These are phyloP conservation scores for Zosterops pallidus DNA, from an alignment of 2,113 vertebrate species.

Conservation along the genomic window DNA sequence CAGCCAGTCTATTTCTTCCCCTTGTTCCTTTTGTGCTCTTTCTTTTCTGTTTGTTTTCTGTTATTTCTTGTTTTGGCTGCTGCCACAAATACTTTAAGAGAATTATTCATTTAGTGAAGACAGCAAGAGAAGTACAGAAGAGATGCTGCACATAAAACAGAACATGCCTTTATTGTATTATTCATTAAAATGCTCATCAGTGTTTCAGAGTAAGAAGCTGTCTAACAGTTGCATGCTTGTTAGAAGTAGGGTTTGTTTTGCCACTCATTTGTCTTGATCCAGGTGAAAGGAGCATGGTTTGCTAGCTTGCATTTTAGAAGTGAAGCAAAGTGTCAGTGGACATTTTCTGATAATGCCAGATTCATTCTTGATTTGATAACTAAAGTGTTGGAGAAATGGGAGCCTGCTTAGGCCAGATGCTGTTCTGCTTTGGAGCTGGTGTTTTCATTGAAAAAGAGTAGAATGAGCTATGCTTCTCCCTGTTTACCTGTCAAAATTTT, in stretches of 20 bases:
- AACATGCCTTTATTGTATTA: slow-evolving; percentile 36
- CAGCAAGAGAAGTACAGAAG: not conserved
- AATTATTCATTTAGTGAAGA: slow-evolving; percentile 44
- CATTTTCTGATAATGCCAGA: not conserved
- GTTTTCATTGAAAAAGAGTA: not conserved
- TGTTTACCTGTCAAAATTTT: not conserved
- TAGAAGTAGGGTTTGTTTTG: not conserved
- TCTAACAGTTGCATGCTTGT: not conserved
- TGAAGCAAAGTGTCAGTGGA: not conserved
- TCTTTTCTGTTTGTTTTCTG: slow-evolving; percentile 9
- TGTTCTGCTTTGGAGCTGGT: not conserved
- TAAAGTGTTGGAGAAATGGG: not conserved
- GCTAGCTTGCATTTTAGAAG: not conserved
- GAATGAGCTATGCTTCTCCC: not conserved
- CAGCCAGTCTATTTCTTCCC: not conserved
- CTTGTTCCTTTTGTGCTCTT: not conserved
- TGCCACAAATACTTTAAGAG: slow-evolving; percentile 16
- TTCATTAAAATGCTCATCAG: slow-evolving; percentile 26
- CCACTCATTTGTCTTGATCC: not conserved
- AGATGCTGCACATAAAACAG: not conserved
- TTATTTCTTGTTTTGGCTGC: not conserved
- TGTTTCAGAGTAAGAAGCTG: not conserved
- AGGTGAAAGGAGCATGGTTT: not conserved
- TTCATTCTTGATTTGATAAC: not conserved
- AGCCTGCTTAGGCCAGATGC: not conserved